Evolutionary conservation across 2,113 vertebrate species (phyloP).

Genomic region (Passer montanus): DNA sequence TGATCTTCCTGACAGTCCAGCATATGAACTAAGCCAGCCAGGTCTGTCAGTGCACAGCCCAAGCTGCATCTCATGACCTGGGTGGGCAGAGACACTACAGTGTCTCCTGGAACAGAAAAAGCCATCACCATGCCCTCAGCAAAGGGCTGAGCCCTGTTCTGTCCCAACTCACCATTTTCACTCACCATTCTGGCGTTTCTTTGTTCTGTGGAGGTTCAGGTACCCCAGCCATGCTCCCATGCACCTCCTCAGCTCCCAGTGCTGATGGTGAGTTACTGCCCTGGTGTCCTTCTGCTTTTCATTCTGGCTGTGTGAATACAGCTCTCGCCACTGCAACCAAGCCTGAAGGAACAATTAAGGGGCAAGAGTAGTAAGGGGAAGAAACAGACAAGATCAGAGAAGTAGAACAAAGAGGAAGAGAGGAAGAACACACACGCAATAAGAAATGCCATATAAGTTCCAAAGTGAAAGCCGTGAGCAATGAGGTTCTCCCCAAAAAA

Average conservation of each 20-base stretch:
- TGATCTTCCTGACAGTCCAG: not conserved
- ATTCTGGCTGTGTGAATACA: constrained; percentile 33
- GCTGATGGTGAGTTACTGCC: constrained; percentile 66
- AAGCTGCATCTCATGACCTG: not conserved
- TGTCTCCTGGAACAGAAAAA: not conserved
- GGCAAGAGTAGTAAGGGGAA: not conserved
- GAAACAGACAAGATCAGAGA: not conserved
- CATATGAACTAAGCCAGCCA: not conserved
- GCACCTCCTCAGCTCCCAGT: constrained; percentile 53
- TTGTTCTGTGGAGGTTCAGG: constrained; percentile 62
- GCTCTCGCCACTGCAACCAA: constrained; percentile 82
- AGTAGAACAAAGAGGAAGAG: not conserved
- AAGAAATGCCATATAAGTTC: not conserved
- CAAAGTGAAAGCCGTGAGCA: not conserved
- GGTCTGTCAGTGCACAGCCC: not conserved
- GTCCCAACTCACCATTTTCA: constrained; percentile 18
- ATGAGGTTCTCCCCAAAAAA: not conserved
- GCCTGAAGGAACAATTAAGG: constrained; percentile 66
- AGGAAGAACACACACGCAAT: not conserved
- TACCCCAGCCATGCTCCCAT: constrained; percentile 77
- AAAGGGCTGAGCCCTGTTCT: not conserved
- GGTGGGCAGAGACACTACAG: not conserved
- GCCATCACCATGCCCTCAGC: not conserved
- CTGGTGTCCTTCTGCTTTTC: constrained; percentile 66
- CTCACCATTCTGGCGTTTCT: constrained; percentile 69